Evolutionary conservation across 1,140 invertebrate genomes (phyloP), one percentile per base, ranked within the genome.

Genomic region (Venturia canescens): DNA sequence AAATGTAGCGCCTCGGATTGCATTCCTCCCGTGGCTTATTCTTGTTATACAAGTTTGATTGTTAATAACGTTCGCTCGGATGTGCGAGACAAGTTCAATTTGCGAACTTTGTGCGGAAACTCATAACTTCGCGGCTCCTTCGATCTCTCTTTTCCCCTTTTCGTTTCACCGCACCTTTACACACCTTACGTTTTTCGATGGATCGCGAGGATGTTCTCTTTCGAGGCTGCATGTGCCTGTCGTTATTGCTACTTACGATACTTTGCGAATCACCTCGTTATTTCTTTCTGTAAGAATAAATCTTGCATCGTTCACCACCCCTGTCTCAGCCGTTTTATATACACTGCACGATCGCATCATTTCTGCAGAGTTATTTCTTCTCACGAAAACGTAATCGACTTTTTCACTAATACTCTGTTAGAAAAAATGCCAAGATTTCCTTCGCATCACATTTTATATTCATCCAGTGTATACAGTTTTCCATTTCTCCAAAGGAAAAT

Each of bases 21-120:
- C 21, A 23, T 26, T 26, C 34, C 34, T 72, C 31, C 18, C 60
- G 13, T 11, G 18, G n/a, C 53, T 57, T n/a, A n/a, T n/a, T 66
- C 23, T 48, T 21, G 3, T 21, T 38, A 23, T 72, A 50, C 23
- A 72, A 72, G 11, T 72, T 72, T 50, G 70, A 72, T 72, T 72
- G 31, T 70, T 70, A 31, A 38, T 34, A 27, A 18, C 70, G 5
- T 2, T 38, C 31, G 15, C 23, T 15, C n/a, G 44, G 21, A 72
- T 72, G 70, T 72, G 38, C n/a, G n/a, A 31, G 67, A 70, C 31
- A 72, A 48, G 34, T 44, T 38, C 70, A 72, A 72, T 72, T 72
- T 72, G 11, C 23, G 11, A 72, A 72, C 34, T 72, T 72, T n/a
- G n/a, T n/a, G 34, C 26, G 3, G 70, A 72, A 72, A 72, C 50